These are phyloP conservation scores for Cataglyphis livida DNA, from an alignment of 2,888 invertebrate genomes.

Conservation along the genomic window DNA sequence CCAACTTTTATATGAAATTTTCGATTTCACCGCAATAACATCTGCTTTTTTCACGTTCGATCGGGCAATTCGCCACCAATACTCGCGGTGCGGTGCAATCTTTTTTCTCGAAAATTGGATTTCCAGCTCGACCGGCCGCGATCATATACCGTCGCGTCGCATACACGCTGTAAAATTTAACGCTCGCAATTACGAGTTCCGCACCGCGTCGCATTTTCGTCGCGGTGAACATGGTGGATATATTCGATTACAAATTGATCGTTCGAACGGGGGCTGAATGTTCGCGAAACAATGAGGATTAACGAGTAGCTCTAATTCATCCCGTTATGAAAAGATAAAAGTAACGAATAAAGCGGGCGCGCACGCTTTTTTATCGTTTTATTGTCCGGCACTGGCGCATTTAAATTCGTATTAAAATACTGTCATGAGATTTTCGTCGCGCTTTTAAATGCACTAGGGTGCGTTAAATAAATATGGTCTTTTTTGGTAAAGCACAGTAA, in stretches of 20 bases:
- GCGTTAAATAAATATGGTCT: slow-evolving; percentile 29
- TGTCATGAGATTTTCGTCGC: slow-evolving; percentile 42
- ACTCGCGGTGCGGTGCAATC: slow-evolving; percentile 25
- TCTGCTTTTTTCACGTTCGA: slow-evolving; percentile 31
- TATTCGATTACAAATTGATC: slow-evolving; percentile 56
- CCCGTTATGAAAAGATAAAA: slow-evolving; percentile 52
- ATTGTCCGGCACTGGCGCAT: slow-evolving; percentile 15
- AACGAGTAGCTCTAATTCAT: slow-evolving; percentile 50
- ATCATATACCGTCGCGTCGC: slow-evolving; percentile 47
- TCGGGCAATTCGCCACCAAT: slow-evolving; percentile 20
- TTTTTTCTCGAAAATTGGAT: slow-evolving; percentile 49
- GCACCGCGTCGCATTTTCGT: slow-evolving; percentile 57
- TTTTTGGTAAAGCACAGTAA: slow-evolving; percentile 7
- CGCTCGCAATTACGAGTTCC: slow-evolving; percentile 63
- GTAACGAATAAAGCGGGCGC: slow-evolving; percentile 41
- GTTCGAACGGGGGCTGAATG: slow-evolving; percentile 39
- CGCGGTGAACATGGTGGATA: slow-evolving; percentile 48
- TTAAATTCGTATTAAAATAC: slow-evolving; percentile 50
- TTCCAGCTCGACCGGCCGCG: slow-evolving; percentile 29
- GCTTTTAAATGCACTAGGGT: slow-evolving; percentile 21
- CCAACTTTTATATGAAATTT: slow-evolving; percentile 26
- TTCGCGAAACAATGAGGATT: slow-evolving; percentile 56
- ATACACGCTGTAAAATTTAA: slow-evolving; percentile 68
- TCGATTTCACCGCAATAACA: slow-evolving; percentile 20
- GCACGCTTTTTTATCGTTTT: slow-evolving; percentile 38